These are phyloP conservation scores for Rhingia campestris DNA, from an alignment of 2,888 invertebrate species.

Conservation along the genomic window DNA sequence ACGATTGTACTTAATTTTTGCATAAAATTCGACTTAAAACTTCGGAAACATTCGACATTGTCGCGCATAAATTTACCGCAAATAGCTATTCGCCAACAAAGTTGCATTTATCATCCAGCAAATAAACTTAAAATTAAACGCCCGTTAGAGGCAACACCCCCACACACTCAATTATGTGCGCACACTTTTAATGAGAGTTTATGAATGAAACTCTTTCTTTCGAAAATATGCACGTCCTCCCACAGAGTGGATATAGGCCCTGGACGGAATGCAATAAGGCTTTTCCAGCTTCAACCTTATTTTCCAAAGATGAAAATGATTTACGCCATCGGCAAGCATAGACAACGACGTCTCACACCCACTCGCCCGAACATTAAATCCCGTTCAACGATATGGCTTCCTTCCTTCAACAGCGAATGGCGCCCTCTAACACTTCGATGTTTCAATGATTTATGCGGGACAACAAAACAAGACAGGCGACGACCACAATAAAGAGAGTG, in stretches of 20 bases:
- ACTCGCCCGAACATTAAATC: conserved; percentile 22
- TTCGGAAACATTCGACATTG: not conserved
- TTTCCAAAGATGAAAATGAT: conserved; percentile 20
- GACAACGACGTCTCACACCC: conserved; percentile 37
- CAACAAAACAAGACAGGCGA: not conserved
- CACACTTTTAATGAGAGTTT: conserved; percentile 42
- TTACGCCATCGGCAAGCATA: conserved; percentile 8
- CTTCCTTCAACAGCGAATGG: not conserved
- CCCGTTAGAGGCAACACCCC: conserved; percentile 22
- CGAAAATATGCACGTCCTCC: conserved; percentile 29
- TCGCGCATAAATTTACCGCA: not conserved
- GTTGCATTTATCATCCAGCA: conserved; percentile 14
- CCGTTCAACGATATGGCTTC: conserved; percentile 42
- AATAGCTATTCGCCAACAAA: not conserved
- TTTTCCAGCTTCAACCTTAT: conserved; percentile 4
- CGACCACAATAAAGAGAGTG: not conserved
- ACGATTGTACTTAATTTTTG: no score
- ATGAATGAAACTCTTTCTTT: conserved; percentile 67
- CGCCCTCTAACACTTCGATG: conserved; percentile 25
- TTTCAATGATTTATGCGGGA: conserved; percentile 47
- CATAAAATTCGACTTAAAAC: no score
- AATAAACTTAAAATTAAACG: conserved; percentile 17
- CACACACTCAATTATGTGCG: conserved; percentile 5
- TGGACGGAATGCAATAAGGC: conserved; percentile 27
- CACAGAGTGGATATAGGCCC: conserved; percentile 3